Base-by-base conservation (phyloP, 1,140 invertebrate genomes). In the Bursaphelenchus mucronatus region DNA sequence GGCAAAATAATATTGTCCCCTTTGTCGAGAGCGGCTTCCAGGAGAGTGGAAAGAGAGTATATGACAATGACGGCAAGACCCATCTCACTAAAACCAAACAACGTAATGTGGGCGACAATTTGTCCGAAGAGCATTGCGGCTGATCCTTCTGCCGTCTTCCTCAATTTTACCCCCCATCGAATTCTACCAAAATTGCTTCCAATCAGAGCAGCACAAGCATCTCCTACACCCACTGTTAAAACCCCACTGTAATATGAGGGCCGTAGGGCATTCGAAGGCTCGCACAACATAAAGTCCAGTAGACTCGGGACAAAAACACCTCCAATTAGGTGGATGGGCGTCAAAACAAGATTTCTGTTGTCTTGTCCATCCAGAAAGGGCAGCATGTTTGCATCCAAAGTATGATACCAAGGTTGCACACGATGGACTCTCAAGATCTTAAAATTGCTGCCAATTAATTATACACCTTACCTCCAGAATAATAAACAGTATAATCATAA, bases 301-400 rank as follows among this genome's bases (percentile, higher is more conserved):
- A 74, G 62, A 3, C 74, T 17, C 8, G 74, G 74, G 53, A 74
- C 15, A 54, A 78, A 78, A 13, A 78, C 54, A 43, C 76, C 74
- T 10, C 56, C 21, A 40, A 78, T 56, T 13, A 76, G 51, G 30
- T 69, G 63, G 52, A 76, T 73, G 2, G 76, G 74, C n/a, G 74
- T 76, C 19, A 74, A 44, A 10, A 76, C 74, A 5, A 74, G 70
- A 8, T 64, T 41, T 17, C 39, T 41, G 8, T 73, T 76, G 40
- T 76, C 74, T 54, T 76, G 74, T 8, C 51, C 66, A 55, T 76
- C 74, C 13, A 76, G 21, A 52, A 76, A 76, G 3, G 67, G 17
- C n/a, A 74, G 49, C 15, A 78, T 58, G 40, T 47, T 58, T 46
- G 46, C 30, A 44, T 78, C 66, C 45, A 76, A 53, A 0, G 50